A percentile compares a stretch with the other conserved stretches of the same genome.
phyloP scores from a whole-genome alignment of 1,140 invertebrate genomes.

The Dendrolimus punctatus region DNA sequence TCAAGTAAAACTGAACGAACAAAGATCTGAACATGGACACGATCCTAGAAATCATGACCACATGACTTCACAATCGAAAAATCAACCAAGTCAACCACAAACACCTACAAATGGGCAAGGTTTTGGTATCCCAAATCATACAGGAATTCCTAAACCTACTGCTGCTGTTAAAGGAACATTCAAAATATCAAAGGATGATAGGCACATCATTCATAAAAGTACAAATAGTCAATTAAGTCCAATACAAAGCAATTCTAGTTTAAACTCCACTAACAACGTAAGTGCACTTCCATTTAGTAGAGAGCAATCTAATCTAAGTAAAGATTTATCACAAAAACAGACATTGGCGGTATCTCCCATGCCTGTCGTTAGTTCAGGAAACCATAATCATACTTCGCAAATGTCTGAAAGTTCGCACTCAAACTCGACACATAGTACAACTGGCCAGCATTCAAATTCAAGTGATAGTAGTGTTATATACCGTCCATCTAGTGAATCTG shows the following conservation, averaged over 20 bases:
- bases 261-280: slow-evolving; percentile 66
- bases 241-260: slow-evolving; percentile 73
- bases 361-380: slow-evolving; percentile 64
- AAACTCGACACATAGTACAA: slow-evolving; percentile 74
- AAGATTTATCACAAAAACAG: slow-evolving; percentile 70
- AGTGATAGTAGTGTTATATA: slow-evolving; percentile 81
- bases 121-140: slow-evolving; percentile 59
- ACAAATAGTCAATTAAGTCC: slow-evolving; percentile 69
- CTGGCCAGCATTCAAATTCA: slow-evolving; percentile 76
- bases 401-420: slow-evolving; percentile 75
- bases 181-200: slow-evolving; percentile 75
- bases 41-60: slow-evolving; percentile 42
- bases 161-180: slow-evolving; percentile 91
- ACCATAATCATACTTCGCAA: slow-evolving; percentile 60
- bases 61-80: slow-evolving; percentile 24
- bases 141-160: slow-evolving; percentile 91
- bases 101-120: slow-evolving; percentile 36
- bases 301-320: slow-evolving; percentile 69
- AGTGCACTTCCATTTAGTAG: slow-evolving; percentile 61
- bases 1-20: slow-evolving; percentile 60
- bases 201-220: slow-evolving; percentile 56
- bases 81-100: slow-evolving; percentile 33
- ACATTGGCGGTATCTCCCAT: slow-evolving; percentile 85
- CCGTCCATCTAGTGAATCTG: slow-evolving; percentile 78
- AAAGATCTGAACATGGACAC: slow-evolving; percentile 30